Evolutionary conservation across 2,113 vertebrate genomes (phyloP).

Genomic region (Barnardius zonarius): DNA sequence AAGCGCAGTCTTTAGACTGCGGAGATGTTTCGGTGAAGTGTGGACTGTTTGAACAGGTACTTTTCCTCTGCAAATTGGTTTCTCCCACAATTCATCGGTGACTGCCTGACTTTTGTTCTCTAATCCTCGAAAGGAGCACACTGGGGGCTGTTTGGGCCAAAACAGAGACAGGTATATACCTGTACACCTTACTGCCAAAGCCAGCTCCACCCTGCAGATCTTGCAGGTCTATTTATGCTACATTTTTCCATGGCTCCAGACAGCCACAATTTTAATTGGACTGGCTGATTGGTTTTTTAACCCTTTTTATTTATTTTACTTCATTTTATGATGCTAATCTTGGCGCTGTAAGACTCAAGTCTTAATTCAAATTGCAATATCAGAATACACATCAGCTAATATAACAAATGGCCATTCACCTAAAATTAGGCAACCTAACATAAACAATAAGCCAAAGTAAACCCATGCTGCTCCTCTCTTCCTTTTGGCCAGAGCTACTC

Average conservation of each 20-base stretch:
- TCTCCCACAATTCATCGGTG: neutral
- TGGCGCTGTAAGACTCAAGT: neutral
- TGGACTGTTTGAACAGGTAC: slow-evolving; percentile 42
- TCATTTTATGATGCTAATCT: slow-evolving; percentile 25
- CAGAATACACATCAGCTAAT: slow-evolving; percentile 28
- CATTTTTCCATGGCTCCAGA: slow-evolving; percentile 59
- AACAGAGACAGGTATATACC: slow-evolving; percentile 54
- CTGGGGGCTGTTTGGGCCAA: slow-evolving; percentile 12
- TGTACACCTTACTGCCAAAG: slow-evolving; percentile 21
- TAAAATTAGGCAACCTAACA: slow-evolving; percentile 44
- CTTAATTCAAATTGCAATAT: slow-evolving; percentile 31
- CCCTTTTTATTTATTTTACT: slow-evolving; percentile 35
- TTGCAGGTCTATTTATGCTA: slow-evolving; percentile 43
- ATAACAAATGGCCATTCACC: slow-evolving; percentile 49
- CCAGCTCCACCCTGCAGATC: slow-evolving; percentile 56
- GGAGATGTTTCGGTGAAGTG: neutral
- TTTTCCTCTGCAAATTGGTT: neutral
- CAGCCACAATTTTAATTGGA: slow-evolving; percentile 59
- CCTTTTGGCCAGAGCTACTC: slow-evolving; percentile 19
- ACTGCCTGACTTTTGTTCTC: slow-evolving; percentile 40
- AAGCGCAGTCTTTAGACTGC: neutral
- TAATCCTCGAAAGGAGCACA: neutral
- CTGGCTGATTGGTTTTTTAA: slow-evolving; percentile 39
- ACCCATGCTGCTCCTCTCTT: neutral
- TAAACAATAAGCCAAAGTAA: slow-evolving; percentile 57